Base-by-base conservation (phyloP, 2,888 invertebrate species). In the Helobdella robusta region DNA sequence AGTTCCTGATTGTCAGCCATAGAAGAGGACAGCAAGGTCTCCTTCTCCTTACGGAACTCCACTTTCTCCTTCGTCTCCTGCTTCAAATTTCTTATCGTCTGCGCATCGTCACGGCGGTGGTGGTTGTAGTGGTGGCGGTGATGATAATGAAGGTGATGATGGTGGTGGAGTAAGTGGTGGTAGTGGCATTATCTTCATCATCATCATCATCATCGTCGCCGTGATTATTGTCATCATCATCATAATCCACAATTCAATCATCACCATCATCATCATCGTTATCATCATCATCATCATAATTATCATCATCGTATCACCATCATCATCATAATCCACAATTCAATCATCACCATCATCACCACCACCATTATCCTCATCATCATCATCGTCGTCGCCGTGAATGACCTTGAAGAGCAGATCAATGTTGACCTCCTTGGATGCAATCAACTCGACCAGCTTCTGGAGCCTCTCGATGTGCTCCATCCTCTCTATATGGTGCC, bases 331-430 rank as follows among this genome's bases (percentile, higher is more conserved):
- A n/a, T n/a, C n/a, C n/a, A n/a, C n/a, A n/a, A n/a, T n/a, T n/a
- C n/a, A n/a, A n/a, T n/a, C n/a, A n/a, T n/a, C n/a, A n/a, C n/a
- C 1, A 50, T 35, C 50, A 32, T 34, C 48, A n/a, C 23, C 46
- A 2, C 34, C 30, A 18, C 11, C 34, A 50, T 30, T n/a, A 50
- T 50, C 0, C 20, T n/a, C 32, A 34, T 23, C 48, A 48, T 2
- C 23, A 32, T 50, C 20, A 20, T 36, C 3, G 23, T 50, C 62
- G 35, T 62, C 62, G 48, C 34, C 2, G n/a, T 6, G 4, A 3
- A 40, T 5, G 18, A 62, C 62, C 62, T 62, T 62, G 20, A 50
- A 50, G 25, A 50, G 20, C 0, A 62, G 62, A 20, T 48, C 46
- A 25, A 62, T 62, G 50, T 62, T 50, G 23, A 32, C 30, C 2